Base-by-base conservation (phyloP, 2,797 vertebrate species). In the Borostomias antarcticus region DNA sequence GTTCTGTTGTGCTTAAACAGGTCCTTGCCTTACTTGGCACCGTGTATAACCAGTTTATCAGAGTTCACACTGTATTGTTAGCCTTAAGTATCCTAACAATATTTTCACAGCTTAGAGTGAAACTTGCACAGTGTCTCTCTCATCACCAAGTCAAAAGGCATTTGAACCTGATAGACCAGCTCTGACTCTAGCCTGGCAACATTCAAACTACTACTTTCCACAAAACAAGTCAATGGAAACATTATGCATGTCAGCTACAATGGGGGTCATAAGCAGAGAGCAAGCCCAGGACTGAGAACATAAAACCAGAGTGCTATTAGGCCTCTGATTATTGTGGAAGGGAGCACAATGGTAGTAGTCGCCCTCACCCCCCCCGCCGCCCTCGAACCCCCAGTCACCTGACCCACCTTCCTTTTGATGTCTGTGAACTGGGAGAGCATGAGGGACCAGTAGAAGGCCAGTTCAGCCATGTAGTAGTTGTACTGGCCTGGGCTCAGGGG, bases 391-490 rank as follows among this genome's bases (percentile, higher is more conserved):
- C 48, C 37, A 4, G 37, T 37, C 64, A 59, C 89, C 30, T 71
- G 45, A 79, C 95, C 94, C 86, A 99, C 98, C 97, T 99, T 99
- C 66, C 98, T 90, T 88, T 94, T 95, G 83, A 98, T 94, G 87
- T 99, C 98, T 83, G 80, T 98, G 93, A 99, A 99, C 92, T 99
- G 98, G 76, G 97, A 98, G 87, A 98, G 95, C 96, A 99, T 94
- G 74, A 99, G 92, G 48, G 97, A 96, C 94, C 93, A 97, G 80
- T 98, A 99, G 90, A 98, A 98, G 66, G 95, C 93, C 89, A 99
- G 88, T 82, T 99, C 94, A 67, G 92, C 91, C 63, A 95, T 81
- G 75, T 99, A 99, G 89, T 97, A 94, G 83, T 91, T 93, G 89
- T 94, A 96, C 80, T 98, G 90, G 59, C 87, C 93, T 69, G 91